A percentile compares a stretch with the other conserved stretches of the same genome.
phyloP scores from a whole-genome alignment of 2,888 invertebrate species.

The Chrysolina oricalcia region DNA sequence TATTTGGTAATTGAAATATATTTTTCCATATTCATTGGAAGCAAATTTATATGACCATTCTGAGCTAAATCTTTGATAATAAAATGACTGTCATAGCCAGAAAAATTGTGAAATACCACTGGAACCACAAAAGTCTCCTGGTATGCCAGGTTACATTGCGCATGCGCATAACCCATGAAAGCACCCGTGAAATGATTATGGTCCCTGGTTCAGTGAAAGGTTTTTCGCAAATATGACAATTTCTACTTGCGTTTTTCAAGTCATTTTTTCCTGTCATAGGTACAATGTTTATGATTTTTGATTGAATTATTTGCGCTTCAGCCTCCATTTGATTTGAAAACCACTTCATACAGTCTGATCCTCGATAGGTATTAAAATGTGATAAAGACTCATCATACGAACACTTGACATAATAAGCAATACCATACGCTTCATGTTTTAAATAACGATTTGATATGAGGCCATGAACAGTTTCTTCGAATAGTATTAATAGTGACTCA shows the following conservation, averaged over 20 bases:
- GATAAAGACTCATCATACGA: too few relatives aligned
- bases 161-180: slow-evolving; percentile 32
- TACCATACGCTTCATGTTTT: not conserved
- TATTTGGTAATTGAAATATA: too few relatives aligned
- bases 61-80: too few relatives aligned
- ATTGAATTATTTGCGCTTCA: not conserved
- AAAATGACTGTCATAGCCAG: too few relatives aligned
- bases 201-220: slow-evolving; percentile 44
- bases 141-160: slow-evolving; percentile 41
- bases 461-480: not conserved
- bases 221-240: slow-evolving; percentile 27
- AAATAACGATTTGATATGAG: not conserved
- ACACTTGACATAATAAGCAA: too few relatives aligned
- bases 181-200: slow-evolving; percentile 38
- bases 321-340: not conserved
- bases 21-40: too few relatives aligned
- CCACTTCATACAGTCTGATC: not conserved
- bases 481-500: too few relatives aligned
- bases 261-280: not conserved
- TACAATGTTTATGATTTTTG: not conserved
- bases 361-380: not conserved
- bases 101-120: too few relatives aligned
- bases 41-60: too few relatives aligned
- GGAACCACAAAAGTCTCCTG: slow-evolving; percentile 28
- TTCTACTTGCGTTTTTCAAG: not conserved